phyloP scores from a whole-genome alignment of 2,888 invertebrate genomes.

The Ryuthela nishihirai region DNA sequence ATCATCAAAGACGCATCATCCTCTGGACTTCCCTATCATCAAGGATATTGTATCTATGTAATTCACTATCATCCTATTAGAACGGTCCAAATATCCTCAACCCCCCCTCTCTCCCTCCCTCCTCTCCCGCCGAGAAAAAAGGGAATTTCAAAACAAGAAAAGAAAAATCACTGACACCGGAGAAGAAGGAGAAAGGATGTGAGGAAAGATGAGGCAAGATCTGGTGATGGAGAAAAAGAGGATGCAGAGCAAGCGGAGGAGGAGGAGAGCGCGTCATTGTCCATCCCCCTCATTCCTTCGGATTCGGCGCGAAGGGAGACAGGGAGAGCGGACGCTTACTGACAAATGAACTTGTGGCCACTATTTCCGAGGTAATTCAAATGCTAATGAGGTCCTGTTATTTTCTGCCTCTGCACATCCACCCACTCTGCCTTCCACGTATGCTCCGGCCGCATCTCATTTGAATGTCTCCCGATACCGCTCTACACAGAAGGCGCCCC shows the following conservation, averaged over 20 bases:
- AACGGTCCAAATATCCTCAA: no score
- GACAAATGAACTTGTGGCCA: slow-evolving; percentile 36
- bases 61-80: no score
- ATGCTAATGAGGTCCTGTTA: slow-evolving; percentile 38
- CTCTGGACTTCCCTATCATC: no score
- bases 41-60: no score
- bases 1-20: no score
- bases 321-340: slow-evolving; percentile 5
- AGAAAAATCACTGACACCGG: background rate
- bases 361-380: slow-evolving; percentile 35
- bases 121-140: no score
- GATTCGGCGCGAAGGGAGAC: background rate
- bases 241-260: background rate
- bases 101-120: no score
- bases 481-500: slow-evolving; percentile 8
- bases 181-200: background rate
- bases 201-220: background rate
- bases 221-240: background rate
- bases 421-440: no score
- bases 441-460: slow-evolving; percentile 29
- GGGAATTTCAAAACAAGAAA: no score
- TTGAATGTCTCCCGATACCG: slow-evolving; percentile 11
- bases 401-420: slow-evolving; percentile 34
- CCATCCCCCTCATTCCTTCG: background rate
- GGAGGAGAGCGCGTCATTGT: background rate